Conservation (phyloP, 64 coral and sea anemone genomes). For the Montipora efflorescens region DNA sequence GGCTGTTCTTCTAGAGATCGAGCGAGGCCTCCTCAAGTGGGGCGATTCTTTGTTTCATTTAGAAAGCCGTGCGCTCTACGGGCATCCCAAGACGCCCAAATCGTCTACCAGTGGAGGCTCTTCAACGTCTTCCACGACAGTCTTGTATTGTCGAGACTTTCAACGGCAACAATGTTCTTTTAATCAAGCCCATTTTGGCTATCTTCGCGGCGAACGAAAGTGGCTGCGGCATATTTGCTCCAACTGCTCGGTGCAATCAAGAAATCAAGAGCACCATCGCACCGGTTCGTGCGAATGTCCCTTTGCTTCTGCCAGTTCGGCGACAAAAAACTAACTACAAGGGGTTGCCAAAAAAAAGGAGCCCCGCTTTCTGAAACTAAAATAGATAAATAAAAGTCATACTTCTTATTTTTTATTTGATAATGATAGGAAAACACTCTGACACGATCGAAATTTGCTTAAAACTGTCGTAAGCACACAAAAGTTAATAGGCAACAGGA, state of each 20-base stretch:
- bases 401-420: too few relatives aligned
- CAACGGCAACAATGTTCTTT: constrained; percentile 15
- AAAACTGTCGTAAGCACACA: too few relatives aligned
- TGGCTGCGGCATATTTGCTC: constrained; percentile 37
- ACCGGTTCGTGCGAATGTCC: constrained; percentile 25
- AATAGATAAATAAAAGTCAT: too few relatives aligned
- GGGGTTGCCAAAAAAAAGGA: too few relatives aligned
- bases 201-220: constrained; percentile 1
- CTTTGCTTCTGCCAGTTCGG: not conserved
- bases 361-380: too few relatives aligned
- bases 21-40: constrained; percentile 39
- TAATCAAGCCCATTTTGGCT: constrained; percentile 28
- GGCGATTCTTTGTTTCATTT: constrained; percentile 56
- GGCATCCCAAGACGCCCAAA: constrained; percentile 12
- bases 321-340: constrained; percentile 25
- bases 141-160: constrained; percentile 43
- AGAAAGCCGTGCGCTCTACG: constrained; percentile 54
- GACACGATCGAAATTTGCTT: too few relatives aligned
- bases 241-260: not conserved
- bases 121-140: not conserved
- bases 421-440: too few relatives aligned
- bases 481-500: too few relatives aligned
- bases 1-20: constrained; percentile 50
- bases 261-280: constrained; percentile 44
- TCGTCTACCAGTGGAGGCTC: not conserved